Base-by-base conservation (phyloP, 2,113 vertebrate species). In the Vulpes lagopus region DNA sequence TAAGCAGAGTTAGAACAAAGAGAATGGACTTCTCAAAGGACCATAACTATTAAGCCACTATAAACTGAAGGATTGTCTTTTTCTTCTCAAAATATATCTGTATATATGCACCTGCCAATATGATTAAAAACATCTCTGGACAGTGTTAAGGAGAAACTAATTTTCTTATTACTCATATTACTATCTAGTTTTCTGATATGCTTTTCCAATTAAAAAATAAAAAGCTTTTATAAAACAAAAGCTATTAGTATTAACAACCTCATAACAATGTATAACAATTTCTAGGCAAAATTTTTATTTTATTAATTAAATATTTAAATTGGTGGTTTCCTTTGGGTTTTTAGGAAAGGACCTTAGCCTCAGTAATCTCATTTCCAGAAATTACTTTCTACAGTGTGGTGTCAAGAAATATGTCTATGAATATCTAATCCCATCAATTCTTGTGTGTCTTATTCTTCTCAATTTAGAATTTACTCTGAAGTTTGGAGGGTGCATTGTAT, bases 391-490 rank as follows among this genome's bases (percentile, higher is more conserved):
- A 57, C 27, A 2, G 1, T 67, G 1, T 65, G 0, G 0, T 49
- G 7, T 57, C 35, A 64, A 64, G 30, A 94, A 62, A 8, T 62
- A 82, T 51, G 49, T 89, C 51, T 85, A 9, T 38, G 69, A 90
- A 43, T 69, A n/a, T 25, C 20, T 62, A 79, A 94, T n/a, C 55
- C 8, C 16, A 22, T 55, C 19, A 49, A 8, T 59, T 92, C 22
- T 74, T 25, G 32, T 32, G 3, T 51, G 8, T 35, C 6, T 74
- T 91, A n/a, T 80, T 89, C 27, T 88, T 95, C 19, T 49, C 38
- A 91, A 55, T 89, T 78, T 22, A 96, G 60, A 69, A 59, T 65
- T 89, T 59, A 62, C 57, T 8, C 65, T 94, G 73, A 85, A 76
- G 62, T 74, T 55, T 25, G 82, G 32, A 96, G 6, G 3, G n/a